Evolutionary conservation across 2,113 vertebrate genomes (phyloP).

Genomic region (Ginglymostoma cirratum): DNA sequence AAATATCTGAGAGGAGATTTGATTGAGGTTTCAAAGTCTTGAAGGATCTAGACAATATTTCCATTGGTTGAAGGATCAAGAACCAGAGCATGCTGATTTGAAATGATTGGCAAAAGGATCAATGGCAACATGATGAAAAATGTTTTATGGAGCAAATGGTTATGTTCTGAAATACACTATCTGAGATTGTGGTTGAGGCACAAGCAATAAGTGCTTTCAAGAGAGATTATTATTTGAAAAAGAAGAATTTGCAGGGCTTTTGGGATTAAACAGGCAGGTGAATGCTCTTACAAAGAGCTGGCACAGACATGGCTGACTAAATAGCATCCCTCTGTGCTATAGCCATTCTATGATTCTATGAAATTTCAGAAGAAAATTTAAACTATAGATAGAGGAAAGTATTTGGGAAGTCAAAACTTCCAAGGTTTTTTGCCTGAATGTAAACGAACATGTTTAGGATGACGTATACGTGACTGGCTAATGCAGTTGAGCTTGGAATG

Average conservation of each 20-base stretch:
- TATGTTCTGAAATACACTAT: neutral
- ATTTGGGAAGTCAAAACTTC: neutral
- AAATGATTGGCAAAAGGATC: neutral
- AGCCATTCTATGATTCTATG: neutral
- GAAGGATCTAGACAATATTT: neutral
- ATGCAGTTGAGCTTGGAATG: neutral
- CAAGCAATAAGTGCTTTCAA: neutral
- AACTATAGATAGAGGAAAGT: neutral
- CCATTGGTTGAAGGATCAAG: neutral
- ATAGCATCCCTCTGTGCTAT: neutral
- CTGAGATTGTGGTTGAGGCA: neutral
- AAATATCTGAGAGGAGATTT: neutral
- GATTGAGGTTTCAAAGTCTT: neutral
- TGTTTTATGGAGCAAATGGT: neutral
- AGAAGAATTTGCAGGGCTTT: neutral
- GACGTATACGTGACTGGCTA: neutral
- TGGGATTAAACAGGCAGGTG: neutral
- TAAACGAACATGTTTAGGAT: neutral
- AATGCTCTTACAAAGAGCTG: neutral
- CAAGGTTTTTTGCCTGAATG: neutral
- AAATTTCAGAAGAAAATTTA: neutral
- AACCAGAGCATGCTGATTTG: neutral
- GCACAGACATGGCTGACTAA: neutral
- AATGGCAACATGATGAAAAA: neutral
- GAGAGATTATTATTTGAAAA: neutral